Base-by-base conservation (phyloP, 1,140 invertebrate genomes). In the Drosophila arawakana region DNA sequence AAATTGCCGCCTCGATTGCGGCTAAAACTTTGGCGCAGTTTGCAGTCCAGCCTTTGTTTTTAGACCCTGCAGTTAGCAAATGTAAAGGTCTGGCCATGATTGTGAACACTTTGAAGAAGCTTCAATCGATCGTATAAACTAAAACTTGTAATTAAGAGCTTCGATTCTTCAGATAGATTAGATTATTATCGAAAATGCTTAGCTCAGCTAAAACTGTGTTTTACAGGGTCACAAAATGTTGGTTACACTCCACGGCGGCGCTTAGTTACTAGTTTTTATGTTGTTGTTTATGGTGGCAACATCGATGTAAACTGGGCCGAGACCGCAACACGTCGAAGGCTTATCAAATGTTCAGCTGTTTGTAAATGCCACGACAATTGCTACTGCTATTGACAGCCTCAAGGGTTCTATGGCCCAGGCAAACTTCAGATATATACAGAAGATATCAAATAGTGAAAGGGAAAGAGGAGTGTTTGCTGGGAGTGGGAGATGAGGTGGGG, bases 21-120 rank as follows among this genome's bases (percentile, higher is more conserved):
- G 77, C 80, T 75, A 88, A 88, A 89, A 89, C 73, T 78, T 75
- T 81, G 76, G 66, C 67, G 72, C 82, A 76, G 49, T 67, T 74
- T 76, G 81, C 80, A 80, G 73, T 55, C 11, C 34, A n/a, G 30
- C 59, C 2, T 39, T 34, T 25, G 6, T 39, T 58, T 57, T 57
- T 35, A 30, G 25, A 30, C 25, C 25, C 25, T 30, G 25, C 6
- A 30, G 25, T 30, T 5, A 30, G 6, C 4, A 6, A 30, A 30
- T 30, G 4, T 30, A 30, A 30, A 6, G 25, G 25, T 1, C 6
- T 6, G 0, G 5, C 25, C 1, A 30, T 30, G 25, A 2, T 30
- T 30, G 25, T 30, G 25, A 6, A 2, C 25, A 30, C 1, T 30
- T 30, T 6, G 3, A 25, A 25, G 25, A 25, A 25, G 1, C 15